A percentile compares a stretch with the other conserved stretches of the same genome.
These are phyloP conservation scores for Myotis brandtii DNA, from an alignment of 2,113 vertebrate genomes.

Conservation along the genomic window DNA sequence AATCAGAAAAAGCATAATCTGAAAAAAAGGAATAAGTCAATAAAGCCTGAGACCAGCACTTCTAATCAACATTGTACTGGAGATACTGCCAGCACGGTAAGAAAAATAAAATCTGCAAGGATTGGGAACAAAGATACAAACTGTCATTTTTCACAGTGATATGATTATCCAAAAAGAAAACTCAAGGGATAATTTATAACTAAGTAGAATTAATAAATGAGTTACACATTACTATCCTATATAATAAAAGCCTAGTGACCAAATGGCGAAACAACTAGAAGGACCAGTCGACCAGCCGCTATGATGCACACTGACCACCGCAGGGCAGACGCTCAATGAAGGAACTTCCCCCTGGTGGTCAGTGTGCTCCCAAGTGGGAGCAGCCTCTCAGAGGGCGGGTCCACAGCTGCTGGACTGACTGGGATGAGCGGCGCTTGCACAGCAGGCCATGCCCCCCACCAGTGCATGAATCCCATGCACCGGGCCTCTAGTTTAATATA, in stretches of 20 bases:
- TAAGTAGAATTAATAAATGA: not conserved
- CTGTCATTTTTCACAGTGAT: not conserved
- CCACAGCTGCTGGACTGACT: too few species aligned
- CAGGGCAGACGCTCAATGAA: too few species aligned
- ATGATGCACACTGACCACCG: too few species aligned
- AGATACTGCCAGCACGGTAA: not conserved
- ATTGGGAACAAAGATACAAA: not conserved
- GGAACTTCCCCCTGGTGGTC: too few species aligned
- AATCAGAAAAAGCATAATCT: not conserved
- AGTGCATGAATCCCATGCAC: too few species aligned
- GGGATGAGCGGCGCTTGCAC: too few species aligned
- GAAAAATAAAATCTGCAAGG: not conserved
- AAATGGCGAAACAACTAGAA: too few species aligned
- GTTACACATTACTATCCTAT: not conserved
- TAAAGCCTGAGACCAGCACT: not conserved
- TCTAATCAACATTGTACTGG: not conserved
- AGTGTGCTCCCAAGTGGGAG: too few species aligned
- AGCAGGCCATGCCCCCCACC: too few species aligned
- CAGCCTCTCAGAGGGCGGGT: too few species aligned
- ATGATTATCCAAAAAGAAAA: slow-evolving; percentile 26
- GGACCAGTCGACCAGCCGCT: too few species aligned
- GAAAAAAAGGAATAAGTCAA: not conserved
- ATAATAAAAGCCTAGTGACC: too few species aligned
- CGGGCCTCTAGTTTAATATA: not conserved
- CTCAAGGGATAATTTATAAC: not conserved